phyloP scores from a whole-genome alignment of 2,113 vertebrate genomes.

The Dromaius novaehollandiae region DNA sequence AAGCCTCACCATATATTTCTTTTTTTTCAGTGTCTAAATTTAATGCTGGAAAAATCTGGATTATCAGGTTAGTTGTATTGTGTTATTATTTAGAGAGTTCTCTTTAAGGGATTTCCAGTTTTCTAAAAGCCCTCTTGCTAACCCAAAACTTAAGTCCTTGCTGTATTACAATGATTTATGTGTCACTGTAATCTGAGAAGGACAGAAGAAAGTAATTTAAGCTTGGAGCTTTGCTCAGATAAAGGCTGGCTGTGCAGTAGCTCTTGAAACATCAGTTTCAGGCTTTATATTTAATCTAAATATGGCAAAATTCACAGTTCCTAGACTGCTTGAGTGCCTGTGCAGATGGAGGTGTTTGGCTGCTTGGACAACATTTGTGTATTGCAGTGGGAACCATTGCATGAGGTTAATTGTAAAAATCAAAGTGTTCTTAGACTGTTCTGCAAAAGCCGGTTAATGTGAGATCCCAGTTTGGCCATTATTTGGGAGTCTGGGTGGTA shows the following conservation, averaged over 20 bases:
- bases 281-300: not conserved
- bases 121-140: not conserved
- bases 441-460: not conserved
- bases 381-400: not conserved
- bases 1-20: not conserved
- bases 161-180: not conserved
- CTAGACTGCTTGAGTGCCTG: not conserved
- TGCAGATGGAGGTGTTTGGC: not conserved
- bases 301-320: not conserved
- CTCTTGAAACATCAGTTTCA: not conserved
- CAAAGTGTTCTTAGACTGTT: not conserved
- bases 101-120: not conserved
- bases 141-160: not conserved
- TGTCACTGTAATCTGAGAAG: not conserved
- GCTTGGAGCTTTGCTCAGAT: not conserved
- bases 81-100: not conserved
- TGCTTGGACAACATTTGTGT: not conserved
- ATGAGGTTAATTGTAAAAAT: not conserved
- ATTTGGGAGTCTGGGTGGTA: not conserved
- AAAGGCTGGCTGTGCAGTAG: not conserved
- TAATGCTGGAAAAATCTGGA: conserved; percentile 84
- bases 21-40: conserved; percentile 85
- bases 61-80: conserved; percentile 82
- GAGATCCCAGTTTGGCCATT: not conserved
- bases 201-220: not conserved